phyloP scores from a whole-genome alignment of 1,140 invertebrate species.

The Himalopsyche phryganea region DNA sequence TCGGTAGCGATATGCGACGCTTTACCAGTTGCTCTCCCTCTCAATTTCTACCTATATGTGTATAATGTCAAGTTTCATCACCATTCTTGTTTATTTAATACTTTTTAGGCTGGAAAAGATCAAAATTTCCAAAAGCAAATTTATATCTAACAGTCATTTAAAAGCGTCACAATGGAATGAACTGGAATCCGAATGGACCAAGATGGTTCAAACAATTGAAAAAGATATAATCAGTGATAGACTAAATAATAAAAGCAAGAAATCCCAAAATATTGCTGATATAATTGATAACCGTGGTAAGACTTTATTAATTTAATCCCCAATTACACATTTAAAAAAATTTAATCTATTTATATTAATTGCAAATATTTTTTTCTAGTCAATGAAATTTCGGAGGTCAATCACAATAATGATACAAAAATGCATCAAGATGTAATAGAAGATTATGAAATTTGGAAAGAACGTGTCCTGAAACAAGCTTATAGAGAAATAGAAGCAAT shows the following conservation, averaged over 20 bases:
- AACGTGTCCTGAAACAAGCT: slow-evolving; percentile 11
- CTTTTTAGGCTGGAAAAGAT: slow-evolving; percentile 19
- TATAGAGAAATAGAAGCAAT: slow-evolving; percentile 22
- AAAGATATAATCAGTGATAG: neutral
- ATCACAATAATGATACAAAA: neutral
- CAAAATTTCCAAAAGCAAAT: slow-evolving; percentile 17
- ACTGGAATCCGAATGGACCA: slow-evolving; percentile 16
- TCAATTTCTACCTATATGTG: too few species aligned
- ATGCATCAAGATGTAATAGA: neutral
- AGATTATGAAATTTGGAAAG: slow-evolving; percentile 23
- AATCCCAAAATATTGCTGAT: neutral
- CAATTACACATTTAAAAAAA: too few species aligned
- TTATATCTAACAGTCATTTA: slow-evolving; percentile 14
- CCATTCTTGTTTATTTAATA: too few species aligned
- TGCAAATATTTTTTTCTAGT: neutral
- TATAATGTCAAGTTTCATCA: too few species aligned
- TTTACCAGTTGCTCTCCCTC: too few species aligned
- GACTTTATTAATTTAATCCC: too few species aligned
- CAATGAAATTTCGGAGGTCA: too few species aligned
- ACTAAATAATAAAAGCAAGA: neutral
- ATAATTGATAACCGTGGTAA: neutral
- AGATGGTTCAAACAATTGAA: slow-evolving; percentile 5
- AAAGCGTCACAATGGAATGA: slow-evolving; percentile 20
- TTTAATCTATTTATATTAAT: too few species aligned
- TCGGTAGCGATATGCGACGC: too few species aligned